A percentile compares a stretch with the other conserved stretches of the same genome.
Conservation (phyloP, 2,797 vertebrate genomes). For the Pseudomugil gertrudae region DNA sequence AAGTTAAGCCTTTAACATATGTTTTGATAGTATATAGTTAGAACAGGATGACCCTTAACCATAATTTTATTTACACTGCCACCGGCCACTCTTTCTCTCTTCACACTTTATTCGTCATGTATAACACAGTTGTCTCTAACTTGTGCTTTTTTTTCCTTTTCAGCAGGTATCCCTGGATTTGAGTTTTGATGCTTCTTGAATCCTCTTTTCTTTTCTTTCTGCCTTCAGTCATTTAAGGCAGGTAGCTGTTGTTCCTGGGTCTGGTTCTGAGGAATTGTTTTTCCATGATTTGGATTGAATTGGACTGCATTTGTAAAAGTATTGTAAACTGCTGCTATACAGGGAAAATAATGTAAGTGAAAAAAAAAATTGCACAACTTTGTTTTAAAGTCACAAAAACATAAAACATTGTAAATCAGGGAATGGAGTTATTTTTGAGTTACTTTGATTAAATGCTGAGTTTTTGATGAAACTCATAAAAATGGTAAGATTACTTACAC, state of each 20-base stretch:
- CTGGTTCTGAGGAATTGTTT: not conserved
- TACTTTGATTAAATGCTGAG: slow-evolving; percentile 8
- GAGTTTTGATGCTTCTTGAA: too few species aligned
- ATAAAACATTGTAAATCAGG: not conserved
- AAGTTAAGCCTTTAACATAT: too few species aligned
- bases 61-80: too few species aligned
- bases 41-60: too few species aligned
- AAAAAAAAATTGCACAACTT: not conserved
- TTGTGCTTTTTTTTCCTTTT: too few species aligned
- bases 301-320: not conserved
- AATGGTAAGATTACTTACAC: slow-evolving; percentile 37
- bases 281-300: too few species aligned
- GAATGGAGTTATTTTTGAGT: not conserved
- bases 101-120: too few species aligned
- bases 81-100: too few species aligned
- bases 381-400: slow-evolving; percentile 5
- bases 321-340: too few species aligned
- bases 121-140: too few species aligned
- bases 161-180: too few species aligned
- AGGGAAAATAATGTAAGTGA: not conserved
- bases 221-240: not conserved
- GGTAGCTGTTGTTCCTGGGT: not conserved
- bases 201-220: not conserved
- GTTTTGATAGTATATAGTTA: too few species aligned
- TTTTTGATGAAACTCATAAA: slow-evolving; percentile 31